Evolutionary conservation across 2,797 vertebrate genomes (phyloP), one percentile per base, ranked within the genome.

Genomic region (Chiroxiphia lanceolata): DNA sequence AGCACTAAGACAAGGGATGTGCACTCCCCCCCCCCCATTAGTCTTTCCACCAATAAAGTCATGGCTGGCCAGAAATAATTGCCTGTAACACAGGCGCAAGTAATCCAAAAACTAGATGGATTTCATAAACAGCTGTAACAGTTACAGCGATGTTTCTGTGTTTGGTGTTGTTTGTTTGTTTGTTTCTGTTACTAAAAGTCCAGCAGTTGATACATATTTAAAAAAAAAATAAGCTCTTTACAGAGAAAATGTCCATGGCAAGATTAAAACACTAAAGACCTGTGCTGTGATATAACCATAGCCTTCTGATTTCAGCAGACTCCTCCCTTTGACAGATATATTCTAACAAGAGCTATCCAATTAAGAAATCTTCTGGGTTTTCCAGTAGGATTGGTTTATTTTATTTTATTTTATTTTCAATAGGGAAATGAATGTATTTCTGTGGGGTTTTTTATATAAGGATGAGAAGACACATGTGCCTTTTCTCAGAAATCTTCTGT

Each of bases 1-100:
- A 59, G 44, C 3, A 8, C 27, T 31, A 11, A 25, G 34, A 8
- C 36, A 29, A 21, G 75, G 47, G 36, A 81, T 14, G 31, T 36
- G 36, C 36, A 29, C 17, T 11, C 22, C 13, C 9, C 10, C 33
- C 6, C 6, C 20, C n/a, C 13, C 10, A 0, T 47, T 18, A 7
- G 6, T 51, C 27, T 78, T 57, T 44, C 13, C 56, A 36, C 53
- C 33, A 21, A 0, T 38, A 42, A 48, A 64, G 33, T 45, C 40
- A n/a, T 0, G 10, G 8, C 64, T 77, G 79, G 38, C 29, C 40
- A 71, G 72, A 80, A 79, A 42, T 36, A n/a, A 61, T 53, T 38
- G 29, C 60, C 40, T 88, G 0, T 21, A 86, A 45, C 18, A 17
- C 50, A 70, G 27, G 40, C 48, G 45, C 74, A 47, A 45, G 13